Evolutionary conservation across 2,797 vertebrate genomes (phyloP).

Genomic region (Sebastes hubbsi): DNA sequence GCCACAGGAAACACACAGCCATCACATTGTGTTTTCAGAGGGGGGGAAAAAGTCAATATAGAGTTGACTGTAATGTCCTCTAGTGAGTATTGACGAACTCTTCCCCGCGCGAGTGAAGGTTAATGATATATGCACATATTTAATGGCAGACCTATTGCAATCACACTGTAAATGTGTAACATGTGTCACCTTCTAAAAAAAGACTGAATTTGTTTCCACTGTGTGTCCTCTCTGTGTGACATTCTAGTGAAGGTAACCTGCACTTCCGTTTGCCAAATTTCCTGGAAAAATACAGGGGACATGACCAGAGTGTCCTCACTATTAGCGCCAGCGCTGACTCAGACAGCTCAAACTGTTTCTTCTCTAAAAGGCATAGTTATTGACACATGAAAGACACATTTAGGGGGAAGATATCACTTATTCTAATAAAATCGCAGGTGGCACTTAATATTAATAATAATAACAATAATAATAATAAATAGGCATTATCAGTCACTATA

Average conservation of each 20-base stretch:
- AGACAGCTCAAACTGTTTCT: not conserved
- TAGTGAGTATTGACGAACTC: slow-evolving; percentile 16
- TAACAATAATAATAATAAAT: too few species aligned
- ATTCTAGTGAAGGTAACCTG: not conserved
- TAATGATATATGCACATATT: not conserved
- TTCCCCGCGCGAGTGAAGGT: not conserved
- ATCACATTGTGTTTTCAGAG: slow-evolving; percentile 13
- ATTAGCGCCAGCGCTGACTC: not conserved
- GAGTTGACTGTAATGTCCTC: not conserved
- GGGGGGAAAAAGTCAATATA: slow-evolving; percentile 6
- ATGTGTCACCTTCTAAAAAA: not conserved
- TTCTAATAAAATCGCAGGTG: not conserved
- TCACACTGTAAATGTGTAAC: not conserved
- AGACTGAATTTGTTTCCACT: not conserved
- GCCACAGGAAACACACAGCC: not conserved
- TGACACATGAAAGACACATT: not conserved
- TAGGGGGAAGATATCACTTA: not conserved
- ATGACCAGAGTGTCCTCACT: not conserved
- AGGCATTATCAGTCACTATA: too few species aligned
- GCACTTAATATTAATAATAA: too few species aligned
- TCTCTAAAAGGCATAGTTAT: not conserved
- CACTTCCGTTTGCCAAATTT: not conserved
- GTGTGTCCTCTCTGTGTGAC: not conserved
- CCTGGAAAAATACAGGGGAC: not conserved
- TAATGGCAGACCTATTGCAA: not conserved